These are phyloP conservation scores for Hartigia nigra DNA, from an alignment of 2,888 invertebrate genomes.

Conservation along the genomic window DNA sequence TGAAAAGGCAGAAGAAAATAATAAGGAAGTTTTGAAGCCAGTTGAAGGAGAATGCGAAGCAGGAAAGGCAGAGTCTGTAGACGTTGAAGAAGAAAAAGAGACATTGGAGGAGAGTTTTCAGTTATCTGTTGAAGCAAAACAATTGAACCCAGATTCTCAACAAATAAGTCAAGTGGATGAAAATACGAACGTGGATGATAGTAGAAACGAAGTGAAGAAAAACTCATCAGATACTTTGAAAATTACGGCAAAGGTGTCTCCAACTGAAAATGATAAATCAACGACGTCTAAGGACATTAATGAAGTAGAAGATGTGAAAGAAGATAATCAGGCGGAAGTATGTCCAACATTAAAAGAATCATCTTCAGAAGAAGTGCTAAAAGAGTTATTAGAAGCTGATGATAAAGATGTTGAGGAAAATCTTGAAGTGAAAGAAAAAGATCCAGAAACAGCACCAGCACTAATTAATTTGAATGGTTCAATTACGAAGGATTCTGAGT, in stretches of 20 bases:
- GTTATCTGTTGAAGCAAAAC: not conserved
- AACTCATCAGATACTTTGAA: not conserved
- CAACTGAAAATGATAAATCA: not conserved
- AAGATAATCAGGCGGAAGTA: not conserved
- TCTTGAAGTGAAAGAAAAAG: constrained; percentile 15
- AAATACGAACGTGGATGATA: not conserved
- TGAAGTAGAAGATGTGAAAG: constrained; percentile 7
- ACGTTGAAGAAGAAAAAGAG: not conserved
- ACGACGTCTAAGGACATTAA: not conserved
- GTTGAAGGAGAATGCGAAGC: not conserved
- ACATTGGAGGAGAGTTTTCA: not conserved
- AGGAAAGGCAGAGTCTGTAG: not conserved
- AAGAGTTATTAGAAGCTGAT: not conserved
- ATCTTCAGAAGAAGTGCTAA: not conserved
- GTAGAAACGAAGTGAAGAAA: not conserved
- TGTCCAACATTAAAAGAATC: not conserved
- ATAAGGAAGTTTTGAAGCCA: not conserved
- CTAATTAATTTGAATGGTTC: not conserved
- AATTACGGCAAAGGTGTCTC: not conserved
- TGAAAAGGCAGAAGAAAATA: not conserved
- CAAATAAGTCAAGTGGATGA: not conserved
- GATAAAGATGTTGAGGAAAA: not conserved
- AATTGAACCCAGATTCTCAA: not conserved
- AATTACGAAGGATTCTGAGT: not conserved
- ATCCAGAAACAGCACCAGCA: not conserved